phyloP scores from a whole-genome alignment of 2,113 vertebrate species.

The Morone saxatilis region DNA sequence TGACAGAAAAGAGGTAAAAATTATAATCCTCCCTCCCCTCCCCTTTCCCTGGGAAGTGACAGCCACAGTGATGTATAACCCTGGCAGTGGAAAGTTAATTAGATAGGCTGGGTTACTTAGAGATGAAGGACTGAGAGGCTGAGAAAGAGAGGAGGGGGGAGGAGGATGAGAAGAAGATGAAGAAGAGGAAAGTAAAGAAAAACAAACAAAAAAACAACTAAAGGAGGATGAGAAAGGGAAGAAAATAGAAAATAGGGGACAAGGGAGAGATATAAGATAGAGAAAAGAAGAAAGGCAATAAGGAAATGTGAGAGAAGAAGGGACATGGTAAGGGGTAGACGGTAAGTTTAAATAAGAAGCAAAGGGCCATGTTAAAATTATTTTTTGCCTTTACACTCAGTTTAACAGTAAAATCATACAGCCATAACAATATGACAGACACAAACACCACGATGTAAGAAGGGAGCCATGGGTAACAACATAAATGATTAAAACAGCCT shows the following conservation, averaged over 20 bases:
- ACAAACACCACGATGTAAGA: neutral
- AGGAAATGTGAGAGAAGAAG: neutral
- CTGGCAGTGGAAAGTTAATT: conserved; percentile 84
- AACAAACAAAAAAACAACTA: conserved; percentile 38
- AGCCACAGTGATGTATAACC: conserved; percentile 84
- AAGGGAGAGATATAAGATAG: neutral
- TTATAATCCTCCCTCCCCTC: conserved; percentile 49
- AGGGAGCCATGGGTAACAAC: neutral
- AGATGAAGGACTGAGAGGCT: conserved; percentile 70
- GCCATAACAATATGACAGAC: neutral
- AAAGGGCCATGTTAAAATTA: neutral
- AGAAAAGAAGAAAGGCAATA: neutral
- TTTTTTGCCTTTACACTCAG: neutral
- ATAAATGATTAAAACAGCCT: conserved; percentile 14
- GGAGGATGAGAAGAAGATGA: conserved; percentile 28
- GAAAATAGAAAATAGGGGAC: neutral
- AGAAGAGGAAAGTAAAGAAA: conserved; percentile 23
- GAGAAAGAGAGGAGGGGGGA: conserved; percentile 20
- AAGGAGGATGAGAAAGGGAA: conserved; percentile 28
- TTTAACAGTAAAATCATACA: conserved; percentile 1
- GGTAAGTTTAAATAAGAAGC: conserved; percentile 14
- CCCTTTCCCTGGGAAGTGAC: conserved; percentile 74
- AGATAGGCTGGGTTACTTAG: conserved; percentile 82
- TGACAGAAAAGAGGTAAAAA: conserved; percentile 69
- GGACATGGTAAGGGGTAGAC: neutral